Base-by-base conservation (phyloP, 2,888 invertebrate species). In the Phortica magna region DNA sequence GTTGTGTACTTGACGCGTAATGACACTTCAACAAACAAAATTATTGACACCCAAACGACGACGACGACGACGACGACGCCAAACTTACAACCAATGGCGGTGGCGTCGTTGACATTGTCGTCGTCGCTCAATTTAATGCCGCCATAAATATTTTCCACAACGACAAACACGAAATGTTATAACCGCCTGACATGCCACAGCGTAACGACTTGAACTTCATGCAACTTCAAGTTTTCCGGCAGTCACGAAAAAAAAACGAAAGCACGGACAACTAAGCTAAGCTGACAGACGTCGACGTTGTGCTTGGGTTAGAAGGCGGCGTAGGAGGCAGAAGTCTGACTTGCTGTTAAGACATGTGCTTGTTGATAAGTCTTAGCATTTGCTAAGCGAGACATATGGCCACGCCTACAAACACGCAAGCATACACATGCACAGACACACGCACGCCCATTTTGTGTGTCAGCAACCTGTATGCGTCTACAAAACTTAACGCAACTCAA, bases 381-480 rank as follows among this genome's bases (percentile, higher is more conserved):
- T 55, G 7, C 55, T 14, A 31, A 31, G 31, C 31, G 31, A 31
- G 31, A 31, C 17, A 55, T 55, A 17, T 55, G n/a, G 12, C 14
- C 55, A 55, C 55, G 17, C 55, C 55, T 55, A 55, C 55, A 7
- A 17, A 7, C 6, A 17, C 6, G 5, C 55, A 17, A 55, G 55
- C 55, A 14, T 55, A 4, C 31, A 31, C 31, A 31, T 1, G 5
- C 31, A 31, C 0, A 31, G 3, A 31, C 31, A 31, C 55, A 55
- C n/a, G 14, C n/a, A 55, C 55, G 55, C 55, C 14, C 5, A 55
- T 17, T 17, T 55, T 17, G 17, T 55, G 55, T 17, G n/a, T 17
- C 55, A 55, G 55, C 55, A 55, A 55, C 55, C 55, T 55, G 55
- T 55, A 55, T 55, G 55, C 55, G 55, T 55, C n/a, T 9, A 55